A percentile compares a stretch with the other conserved stretches of the same genome.
Evolutionary conservation across 2,113 vertebrate genomes (phyloP).

Genomic region (Alethe castanea): DNA sequence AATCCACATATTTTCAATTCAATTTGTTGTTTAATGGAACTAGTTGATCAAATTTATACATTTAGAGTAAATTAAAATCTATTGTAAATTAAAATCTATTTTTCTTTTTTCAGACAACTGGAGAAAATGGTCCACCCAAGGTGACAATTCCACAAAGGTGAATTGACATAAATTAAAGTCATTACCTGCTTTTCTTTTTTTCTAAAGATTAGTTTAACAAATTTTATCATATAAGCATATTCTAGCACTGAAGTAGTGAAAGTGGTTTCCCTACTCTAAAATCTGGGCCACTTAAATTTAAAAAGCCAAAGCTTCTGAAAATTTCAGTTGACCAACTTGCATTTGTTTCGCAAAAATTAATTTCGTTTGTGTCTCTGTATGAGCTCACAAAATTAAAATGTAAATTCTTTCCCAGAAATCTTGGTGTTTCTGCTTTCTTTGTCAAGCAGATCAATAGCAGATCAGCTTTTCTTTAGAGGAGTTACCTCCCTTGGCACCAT

Average conservation of each 20-base stretch:
- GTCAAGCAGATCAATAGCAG: neutral
- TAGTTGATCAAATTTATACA: neutral
- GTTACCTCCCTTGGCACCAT: neutral
- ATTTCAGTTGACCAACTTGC: neutral
- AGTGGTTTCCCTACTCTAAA: neutral
- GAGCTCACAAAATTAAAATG: neutral
- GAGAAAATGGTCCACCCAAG: neutral
- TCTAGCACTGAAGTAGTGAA: neutral
- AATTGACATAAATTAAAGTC: neutral
- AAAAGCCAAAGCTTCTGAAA: neutral
- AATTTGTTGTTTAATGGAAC: neutral
- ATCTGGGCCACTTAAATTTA: neutral
- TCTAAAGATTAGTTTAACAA: neutral
- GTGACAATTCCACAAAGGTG: neutral
- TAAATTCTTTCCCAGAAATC: neutral
- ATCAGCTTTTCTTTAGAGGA: neutral
- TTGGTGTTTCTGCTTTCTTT: neutral
- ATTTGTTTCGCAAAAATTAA: neutral
- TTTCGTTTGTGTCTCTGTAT: neutral
- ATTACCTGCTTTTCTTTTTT: neutral
- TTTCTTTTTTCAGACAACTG: neutral
- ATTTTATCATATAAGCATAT: neutral
- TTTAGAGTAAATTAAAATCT: neutral
- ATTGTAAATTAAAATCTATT: neutral
- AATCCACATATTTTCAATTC: neutral